phyloP scores from a whole-genome alignment of 2,113 vertebrate species.

The Eira barbara region DNA sequence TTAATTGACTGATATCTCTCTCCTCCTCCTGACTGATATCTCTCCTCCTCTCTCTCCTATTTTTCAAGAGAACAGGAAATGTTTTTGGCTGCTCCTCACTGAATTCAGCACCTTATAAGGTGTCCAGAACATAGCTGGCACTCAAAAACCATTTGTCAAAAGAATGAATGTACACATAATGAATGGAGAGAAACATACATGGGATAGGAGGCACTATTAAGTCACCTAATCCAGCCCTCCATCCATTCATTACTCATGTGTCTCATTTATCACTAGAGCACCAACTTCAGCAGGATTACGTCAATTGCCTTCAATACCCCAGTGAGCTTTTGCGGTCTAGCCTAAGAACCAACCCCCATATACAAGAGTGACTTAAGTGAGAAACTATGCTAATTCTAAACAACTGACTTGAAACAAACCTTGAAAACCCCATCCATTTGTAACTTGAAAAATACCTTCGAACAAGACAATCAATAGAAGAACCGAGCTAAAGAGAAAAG shows the following conservation, averaged over 20 bases:
- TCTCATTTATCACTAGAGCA: background rate
- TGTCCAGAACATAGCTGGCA: background rate
- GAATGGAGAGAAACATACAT: background rate
- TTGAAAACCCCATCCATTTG: constrained; percentile 23
- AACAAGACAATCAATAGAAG: constrained; percentile 35
- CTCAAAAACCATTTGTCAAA: background rate
- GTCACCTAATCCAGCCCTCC: background rate
- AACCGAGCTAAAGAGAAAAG: constrained; percentile 22
- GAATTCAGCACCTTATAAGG: background rate
- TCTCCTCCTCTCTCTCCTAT: background rate
- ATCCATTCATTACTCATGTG: background rate
- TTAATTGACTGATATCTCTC: background rate
- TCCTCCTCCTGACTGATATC: background rate
- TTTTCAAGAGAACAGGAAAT: background rate
- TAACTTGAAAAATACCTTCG: constrained; percentile 54
- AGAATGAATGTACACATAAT: background rate
- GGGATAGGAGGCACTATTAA: background rate
- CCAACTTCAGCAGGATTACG: background rate
- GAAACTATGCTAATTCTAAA: constrained; percentile 34
- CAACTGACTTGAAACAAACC: constrained; percentile 47
- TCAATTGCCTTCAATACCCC: constrained; percentile 19
- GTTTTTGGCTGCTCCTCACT: background rate
- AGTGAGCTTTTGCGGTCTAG: constrained; percentile 14
- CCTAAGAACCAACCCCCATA: constrained; percentile 5
- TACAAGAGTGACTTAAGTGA: constrained; percentile 38